These are phyloP conservation scores for Pterostichus madidus DNA, from an alignment of 2,888 invertebrate genomes.

Conservation along the genomic window DNA sequence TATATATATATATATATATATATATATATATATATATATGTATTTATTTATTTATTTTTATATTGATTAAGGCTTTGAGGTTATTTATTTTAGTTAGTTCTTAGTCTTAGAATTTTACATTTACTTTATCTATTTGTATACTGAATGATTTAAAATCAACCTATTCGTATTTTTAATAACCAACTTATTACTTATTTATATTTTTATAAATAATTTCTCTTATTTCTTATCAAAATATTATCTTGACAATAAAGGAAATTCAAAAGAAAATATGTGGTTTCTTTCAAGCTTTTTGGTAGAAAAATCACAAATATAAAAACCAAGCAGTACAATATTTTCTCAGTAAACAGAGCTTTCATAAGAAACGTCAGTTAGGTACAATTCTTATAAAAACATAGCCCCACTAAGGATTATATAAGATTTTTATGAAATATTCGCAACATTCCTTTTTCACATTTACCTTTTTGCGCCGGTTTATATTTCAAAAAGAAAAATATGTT, in stretches of 20 bases:
- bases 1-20: too few relatives aligned
- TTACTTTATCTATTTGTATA: too few relatives aligned
- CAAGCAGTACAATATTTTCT: constrained; percentile 21
- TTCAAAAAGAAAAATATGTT: constrained; percentile 13
- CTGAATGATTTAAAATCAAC: too few relatives aligned
- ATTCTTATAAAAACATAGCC: constrained; percentile 23
- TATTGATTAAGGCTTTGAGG: too few relatives aligned
- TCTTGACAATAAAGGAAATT: not conserved
- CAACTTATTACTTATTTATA: too few relatives aligned
- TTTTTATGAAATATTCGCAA: constrained; percentile 27
- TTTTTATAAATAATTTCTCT: not conserved
- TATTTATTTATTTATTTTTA: too few relatives aligned
- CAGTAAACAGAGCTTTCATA: constrained; percentile 11
- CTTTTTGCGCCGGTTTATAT: not conserved
- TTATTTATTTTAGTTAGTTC: too few relatives aligned
- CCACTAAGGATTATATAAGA: constrained; percentile 33
- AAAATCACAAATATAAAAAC: constrained; percentile 19
- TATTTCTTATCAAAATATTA: not conserved
- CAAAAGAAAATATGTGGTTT: not conserved
- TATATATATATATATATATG: too few relatives aligned
- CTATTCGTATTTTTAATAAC: too few relatives aligned
- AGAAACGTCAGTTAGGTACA: constrained; percentile 3
- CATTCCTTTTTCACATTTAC: constrained; percentile 10
- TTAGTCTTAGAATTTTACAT: too few relatives aligned
- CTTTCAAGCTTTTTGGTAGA: not conserved